Evolutionary conservation across 2,888 invertebrate genomes (phyloP), one percentile per base, ranked within the genome.

Genomic region (Tiliacea aurago): DNA sequence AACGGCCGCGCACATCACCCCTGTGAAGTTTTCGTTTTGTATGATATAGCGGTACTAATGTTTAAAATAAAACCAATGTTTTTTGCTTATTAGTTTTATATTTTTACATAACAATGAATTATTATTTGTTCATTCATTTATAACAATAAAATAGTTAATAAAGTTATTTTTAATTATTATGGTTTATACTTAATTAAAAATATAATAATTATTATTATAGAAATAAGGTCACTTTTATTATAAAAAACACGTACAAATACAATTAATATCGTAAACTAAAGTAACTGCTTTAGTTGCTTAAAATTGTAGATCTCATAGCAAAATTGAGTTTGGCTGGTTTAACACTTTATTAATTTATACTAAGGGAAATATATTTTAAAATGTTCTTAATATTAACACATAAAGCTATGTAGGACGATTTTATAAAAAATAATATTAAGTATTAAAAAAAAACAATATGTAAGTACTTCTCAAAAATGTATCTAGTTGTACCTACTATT

Each of bases 341-440:
- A 43, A 43, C 18, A 43, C 11, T 28, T 62, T 15, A 37, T 37
- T 37, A 23, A 13, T 65, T 18, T 28, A 49, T n/a, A 61, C 18
- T 23, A n/a, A n/a, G n/a, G n/a, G n/a, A n/a, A n/a, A n/a, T 4
- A 43, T 61, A 67, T 61, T 68, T 18, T 28, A 23, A 45, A 20
- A 47, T 49, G 1, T 68, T 23, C 4, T 15, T 68, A 49, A 49
- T 11, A 37, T 37, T 47, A 68, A 15, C 65, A 28, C 18, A 4
- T 70, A 69, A 68, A 70, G 51, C 69, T 68, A n/a, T 43, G 3
- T 13, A 18, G 69, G 70, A 70, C 70, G 70, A 69, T 53, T n/a
- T 51, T 28, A 33, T 20, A 15, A 37, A n/a, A 49, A 20, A 20
- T 5, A 37, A 28, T 18, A 47, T 11, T 5, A n/a, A n/a, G n/a